These are phyloP conservation scores for Lumbricus terrestris DNA, from an alignment of 2,888 invertebrate genomes.

Conservation along the genomic window DNA sequence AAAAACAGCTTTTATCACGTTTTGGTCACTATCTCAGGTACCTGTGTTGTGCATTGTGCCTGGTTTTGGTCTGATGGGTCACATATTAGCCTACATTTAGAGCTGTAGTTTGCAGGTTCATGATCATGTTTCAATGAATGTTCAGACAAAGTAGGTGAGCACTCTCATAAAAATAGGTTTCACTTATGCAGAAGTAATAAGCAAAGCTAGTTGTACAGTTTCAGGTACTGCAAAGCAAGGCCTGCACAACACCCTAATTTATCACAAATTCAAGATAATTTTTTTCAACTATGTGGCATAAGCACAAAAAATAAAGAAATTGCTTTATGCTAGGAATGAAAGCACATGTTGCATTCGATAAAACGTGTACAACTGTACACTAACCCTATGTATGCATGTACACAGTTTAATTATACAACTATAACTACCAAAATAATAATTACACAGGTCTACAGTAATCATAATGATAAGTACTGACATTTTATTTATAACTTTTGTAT, in stretches of 20 bases:
- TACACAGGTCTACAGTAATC: too few relatives aligned
- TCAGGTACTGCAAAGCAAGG: background rate
- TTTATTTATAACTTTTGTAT: too few relatives aligned
- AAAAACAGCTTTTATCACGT: too few relatives aligned
- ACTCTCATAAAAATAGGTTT: background rate
- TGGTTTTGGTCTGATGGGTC: too few relatives aligned
- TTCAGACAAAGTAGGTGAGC: background rate
- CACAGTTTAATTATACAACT: background rate
- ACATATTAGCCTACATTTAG: too few relatives aligned
- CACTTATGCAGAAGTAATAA: background rate
- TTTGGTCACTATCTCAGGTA: too few relatives aligned
- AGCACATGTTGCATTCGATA: too few relatives aligned
- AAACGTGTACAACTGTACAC: too few relatives aligned
- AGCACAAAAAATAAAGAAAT: background rate
- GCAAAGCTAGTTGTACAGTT: background rate
- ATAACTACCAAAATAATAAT: background rate
- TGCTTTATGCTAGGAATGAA: background rate
- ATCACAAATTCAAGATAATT: background rate
- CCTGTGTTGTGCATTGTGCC: too few relatives aligned
- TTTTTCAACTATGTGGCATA: background rate
- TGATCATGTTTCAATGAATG: too few relatives aligned
- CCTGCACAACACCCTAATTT: background rate
- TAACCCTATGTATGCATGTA: background rate
- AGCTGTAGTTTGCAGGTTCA: too few relatives aligned
- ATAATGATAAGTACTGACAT: too few relatives aligned